phyloP scores from a whole-genome alignment of 2,888 invertebrate species.

The Clepsis dumicolana region DNA sequence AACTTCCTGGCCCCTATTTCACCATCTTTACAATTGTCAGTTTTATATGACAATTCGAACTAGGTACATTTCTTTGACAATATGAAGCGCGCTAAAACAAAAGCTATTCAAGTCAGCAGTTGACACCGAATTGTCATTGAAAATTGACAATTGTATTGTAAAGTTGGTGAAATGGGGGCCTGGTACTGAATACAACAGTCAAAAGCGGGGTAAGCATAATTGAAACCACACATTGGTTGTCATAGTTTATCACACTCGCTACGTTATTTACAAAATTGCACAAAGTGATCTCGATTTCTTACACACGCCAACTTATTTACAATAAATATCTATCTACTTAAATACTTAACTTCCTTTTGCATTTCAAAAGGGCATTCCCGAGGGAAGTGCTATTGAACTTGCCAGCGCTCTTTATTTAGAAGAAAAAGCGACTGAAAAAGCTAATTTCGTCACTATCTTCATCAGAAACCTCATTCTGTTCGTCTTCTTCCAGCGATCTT shows the following conservation, averaged over 20 bases:
- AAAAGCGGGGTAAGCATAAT: background rate
- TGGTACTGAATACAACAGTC: background rate
- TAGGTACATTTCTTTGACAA: no score
- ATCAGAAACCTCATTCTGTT: conserved; percentile 10
- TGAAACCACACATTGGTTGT: conserved; percentile 46
- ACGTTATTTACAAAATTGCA: conserved; percentile 83
- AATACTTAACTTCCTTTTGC: conserved; percentile 49
- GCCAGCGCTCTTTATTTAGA: conserved; percentile 27
- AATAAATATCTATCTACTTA: conserved; percentile 49
- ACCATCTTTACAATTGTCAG: no score
- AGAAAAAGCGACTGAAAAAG: conserved; percentile 29
- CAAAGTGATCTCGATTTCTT: conserved; percentile 69
- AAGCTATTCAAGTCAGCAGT: no score
- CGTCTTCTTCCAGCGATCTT: conserved; percentile 27
- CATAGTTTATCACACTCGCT: conserved; percentile 52
- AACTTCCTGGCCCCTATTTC: no score
- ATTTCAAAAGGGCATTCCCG: conserved; percentile 64
- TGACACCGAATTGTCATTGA: no score
- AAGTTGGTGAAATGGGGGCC: no score
- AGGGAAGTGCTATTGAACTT: conserved; percentile 59
- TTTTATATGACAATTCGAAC: no score
- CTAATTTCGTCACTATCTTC: conserved; percentile 29
- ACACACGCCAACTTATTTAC: conserved; percentile 52
- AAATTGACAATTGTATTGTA: no score
- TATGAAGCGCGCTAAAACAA: no score